Base-by-base conservation (phyloP, 2,797 vertebrate genomes). In the Gambusia yucatana region DNA sequence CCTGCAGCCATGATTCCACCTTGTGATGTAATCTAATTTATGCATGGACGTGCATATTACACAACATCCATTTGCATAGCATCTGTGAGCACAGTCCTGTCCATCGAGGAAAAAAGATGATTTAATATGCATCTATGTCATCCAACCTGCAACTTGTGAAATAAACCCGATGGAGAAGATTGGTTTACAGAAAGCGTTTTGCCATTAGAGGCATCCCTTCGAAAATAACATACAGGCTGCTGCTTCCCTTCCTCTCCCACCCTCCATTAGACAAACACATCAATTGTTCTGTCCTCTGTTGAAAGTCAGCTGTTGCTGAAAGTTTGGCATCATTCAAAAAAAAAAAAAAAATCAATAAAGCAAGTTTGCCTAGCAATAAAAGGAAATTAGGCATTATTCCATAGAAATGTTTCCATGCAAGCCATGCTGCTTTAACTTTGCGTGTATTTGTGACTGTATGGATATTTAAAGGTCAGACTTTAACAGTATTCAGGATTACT, bases 11-110 rank as follows among this genome's bases (percentile, higher is more conserved):
- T 84, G 78, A 85, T 79, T 78, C 74, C 61, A 69, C 65, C 82
- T 82, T n/a, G 48, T 81, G 75, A 81, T 67, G 74, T 0, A 2
- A 52, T 82, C 80, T 89, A 88, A 92, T 90, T 82, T 90, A 88
- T 92, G 88, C 87, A 77, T 43, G 69, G 9, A 80, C 80, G 76
- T 85, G 85, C 50, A 0, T 78, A 85, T 88, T 82, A 82, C 84
- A 89, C 84, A 87, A 65, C 83, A 74, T 65, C 72, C 44, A 82
- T 86, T 87, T 91, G 81, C 89, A 81, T 85, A 79, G 89, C 77
- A 89, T 92, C 88, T 91, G 81, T 75, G 84, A 87, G 61, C 73
- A 61, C 57, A 16, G 48, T 72, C 65, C 30, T 47, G 73, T 76
- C 71, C 61, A 75, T 83, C 80, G 80, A 46, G 57, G 25, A 72